Percentiles rank a stretch among this genome's conserved stretches.
Evolutionary conservation across 2,113 vertebrate genomes (phyloP).

Genomic region (Oxyruncus cristatus): DNA sequence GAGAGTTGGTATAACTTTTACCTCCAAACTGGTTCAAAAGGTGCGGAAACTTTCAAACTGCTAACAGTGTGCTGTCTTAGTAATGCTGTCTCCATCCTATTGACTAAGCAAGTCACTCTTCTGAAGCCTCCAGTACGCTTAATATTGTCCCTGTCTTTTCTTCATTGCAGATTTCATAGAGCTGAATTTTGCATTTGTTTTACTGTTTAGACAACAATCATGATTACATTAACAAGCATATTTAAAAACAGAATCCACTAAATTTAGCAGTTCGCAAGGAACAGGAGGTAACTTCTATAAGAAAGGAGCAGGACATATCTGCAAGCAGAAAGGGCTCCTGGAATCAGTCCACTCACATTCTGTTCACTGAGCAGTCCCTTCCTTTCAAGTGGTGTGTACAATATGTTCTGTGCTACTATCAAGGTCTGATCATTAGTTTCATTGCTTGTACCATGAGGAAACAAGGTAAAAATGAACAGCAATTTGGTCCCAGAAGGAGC

Average conservation of each 20-base stretch:
- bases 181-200: background rate
- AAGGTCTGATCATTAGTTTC: background rate
- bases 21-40: background rate
- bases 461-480: background rate
- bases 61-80: background rate
- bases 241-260: background rate
- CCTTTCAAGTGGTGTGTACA: background rate
- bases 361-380: background rate
- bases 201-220: background rate
- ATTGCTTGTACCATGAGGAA: background rate
- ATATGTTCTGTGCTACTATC: background rate
- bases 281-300: background rate
- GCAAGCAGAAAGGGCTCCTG: background rate
- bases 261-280: background rate
- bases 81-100: background rate
- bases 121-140: background rate
- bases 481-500: background rate
- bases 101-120: background rate
- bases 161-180: background rate
- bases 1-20: background rate
- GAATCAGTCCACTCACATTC: rapidly evolving
- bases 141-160: background rate
- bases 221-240: background rate
- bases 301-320: background rate
- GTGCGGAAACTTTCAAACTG: background rate